Evolutionary conservation across 1,140 invertebrate genomes (phyloP), one percentile per base, ranked within the genome.

Genomic region (Daktulosphaira vitifoliae): DNA sequence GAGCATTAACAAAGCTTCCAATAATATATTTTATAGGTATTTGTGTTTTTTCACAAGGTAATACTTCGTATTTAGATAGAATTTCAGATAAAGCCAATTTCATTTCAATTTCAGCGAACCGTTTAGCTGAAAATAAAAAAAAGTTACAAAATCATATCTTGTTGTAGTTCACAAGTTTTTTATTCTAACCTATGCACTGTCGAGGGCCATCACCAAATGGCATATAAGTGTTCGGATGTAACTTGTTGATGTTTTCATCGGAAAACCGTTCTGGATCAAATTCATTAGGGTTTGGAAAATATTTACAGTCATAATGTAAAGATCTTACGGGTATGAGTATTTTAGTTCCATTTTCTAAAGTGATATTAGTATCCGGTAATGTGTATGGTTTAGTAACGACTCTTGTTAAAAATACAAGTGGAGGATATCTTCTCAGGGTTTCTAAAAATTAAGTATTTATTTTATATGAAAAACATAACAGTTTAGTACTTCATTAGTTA

Each of bases 201-300:
- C 78, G 69, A 2, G 74, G 73, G 11, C 79, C 80, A 33, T 80
- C 79, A 16, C 79, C 79, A 68, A 82, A 83, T 3, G 81, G 81
- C 48, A 82, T 70, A 68, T 77, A 81, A 1, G 75, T 67, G 13
- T 65, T 46, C 0, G 67, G 72, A 42, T 66, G 42, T 1, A 67
- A 44, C 22, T 78, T 70, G 5, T 69, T 68, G 16, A 73, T 73
- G 5, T 76, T 75, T 51, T 74, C 76, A 4, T 81, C 78, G 2
- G 71, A 74, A 73, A 89, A 90, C 68, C 89, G 77, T 38, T 89
- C 84, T 0, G 90, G 90, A 70, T 83, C 79, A 72, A 85, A 93
- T 6, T 72, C 71, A 1, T 83, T 76, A 0, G 89, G 86, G 38
- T 89, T 76, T 13, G 82, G 78, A 68, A 82, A 92, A 68, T 82